Conservation (phyloP, 2,888 invertebrate species). For the Busseola fusca region DNA sequence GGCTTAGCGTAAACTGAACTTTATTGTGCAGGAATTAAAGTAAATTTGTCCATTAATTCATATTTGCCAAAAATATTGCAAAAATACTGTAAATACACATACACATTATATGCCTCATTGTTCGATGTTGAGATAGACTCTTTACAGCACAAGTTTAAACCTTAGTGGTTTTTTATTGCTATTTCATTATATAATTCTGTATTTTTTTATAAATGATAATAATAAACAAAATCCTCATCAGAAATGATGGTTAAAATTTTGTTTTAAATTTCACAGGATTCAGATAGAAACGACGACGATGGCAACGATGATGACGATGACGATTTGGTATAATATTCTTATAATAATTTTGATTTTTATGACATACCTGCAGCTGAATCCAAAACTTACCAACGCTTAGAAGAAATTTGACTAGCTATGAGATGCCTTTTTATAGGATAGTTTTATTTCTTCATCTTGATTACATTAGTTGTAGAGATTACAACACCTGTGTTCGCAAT, state of each 20-base stretch:
- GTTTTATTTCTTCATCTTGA: background rate
- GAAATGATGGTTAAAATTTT: background rate
- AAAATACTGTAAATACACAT: no score
- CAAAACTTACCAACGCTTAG: background rate
- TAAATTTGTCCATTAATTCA: no score
- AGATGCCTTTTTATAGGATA: background rate
- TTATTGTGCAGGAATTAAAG: no score
- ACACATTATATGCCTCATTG: no score
- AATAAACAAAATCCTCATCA: no score
- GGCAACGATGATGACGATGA: slow-evolving; percentile 34
- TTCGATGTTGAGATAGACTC: no score
- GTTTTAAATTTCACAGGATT: slow-evolving; percentile 22
- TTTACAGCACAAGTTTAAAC: no score
- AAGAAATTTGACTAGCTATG: background rate
- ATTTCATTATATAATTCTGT: no score
- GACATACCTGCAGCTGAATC: background rate
- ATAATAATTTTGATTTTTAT: background rate
- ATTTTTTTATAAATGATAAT: no score
- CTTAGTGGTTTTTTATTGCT: no score
- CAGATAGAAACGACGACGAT: slow-evolving; percentile 7
- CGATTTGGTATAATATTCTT: slow-evolving; percentile 32
- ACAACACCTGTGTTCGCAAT: background rate
- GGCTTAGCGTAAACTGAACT: no score
- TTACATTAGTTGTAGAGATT: background rate
- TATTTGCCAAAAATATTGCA: no score